phyloP scores from a whole-genome alignment of 1,140 invertebrate genomes.

The Subanguina moxae region DNA sequence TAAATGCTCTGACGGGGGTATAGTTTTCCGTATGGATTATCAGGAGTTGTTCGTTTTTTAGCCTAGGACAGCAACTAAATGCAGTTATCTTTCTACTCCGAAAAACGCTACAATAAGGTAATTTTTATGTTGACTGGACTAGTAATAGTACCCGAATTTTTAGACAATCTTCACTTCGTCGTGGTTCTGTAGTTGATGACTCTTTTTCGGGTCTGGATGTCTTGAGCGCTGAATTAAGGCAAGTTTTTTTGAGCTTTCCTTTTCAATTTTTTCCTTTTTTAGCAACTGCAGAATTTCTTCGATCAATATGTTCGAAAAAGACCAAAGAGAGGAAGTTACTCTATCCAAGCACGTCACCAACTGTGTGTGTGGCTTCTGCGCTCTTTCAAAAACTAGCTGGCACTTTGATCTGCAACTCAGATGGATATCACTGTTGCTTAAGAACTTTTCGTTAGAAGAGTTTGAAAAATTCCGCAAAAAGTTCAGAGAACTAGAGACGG shows the following conservation, averaged over 20 bases:
- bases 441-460: not conserved
- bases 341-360: slow-evolving; percentile 1
- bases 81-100: slow-evolving; percentile 12
- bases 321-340: not conserved
- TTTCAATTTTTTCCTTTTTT: not conserved
- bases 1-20: slow-evolving; percentile 22
- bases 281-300: slow-evolving; percentile 12
- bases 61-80: slow-evolving; percentile 14
- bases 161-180: slow-evolving; percentile 15
- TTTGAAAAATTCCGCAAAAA: slow-evolving; percentile 7
- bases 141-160: slow-evolving; percentile 12
- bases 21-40: not conserved
- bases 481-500: not conserved
- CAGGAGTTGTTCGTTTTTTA: not conserved
- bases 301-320: slow-evolving; percentile 3
- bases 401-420: slow-evolving; percentile 4
- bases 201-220: not conserved
- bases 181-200: slow-evolving; percentile 21
- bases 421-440: slow-evolving; percentile 3
- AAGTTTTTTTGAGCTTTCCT: not conserved
- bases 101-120: not conserved
- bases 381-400: not conserved
- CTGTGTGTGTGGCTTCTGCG: slow-evolving; percentile 14
- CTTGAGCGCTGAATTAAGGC: not conserved
- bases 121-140: too few relatives aligned